Evolutionary conservation across 2,888 invertebrate species (phyloP), one percentile per base, ranked within the genome.

Genomic region (Microctonus aethiopoides): DNA sequence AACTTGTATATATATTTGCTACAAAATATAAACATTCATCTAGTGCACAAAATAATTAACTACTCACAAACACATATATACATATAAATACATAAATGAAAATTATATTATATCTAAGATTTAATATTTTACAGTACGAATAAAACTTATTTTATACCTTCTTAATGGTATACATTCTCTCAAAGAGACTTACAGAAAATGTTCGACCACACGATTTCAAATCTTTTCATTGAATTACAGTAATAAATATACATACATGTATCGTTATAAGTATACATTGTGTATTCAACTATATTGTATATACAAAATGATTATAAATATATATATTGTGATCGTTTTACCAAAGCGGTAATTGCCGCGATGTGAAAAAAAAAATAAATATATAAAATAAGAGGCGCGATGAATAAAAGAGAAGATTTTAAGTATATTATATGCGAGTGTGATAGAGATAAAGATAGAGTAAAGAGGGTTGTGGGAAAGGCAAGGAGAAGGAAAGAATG

Each of bases 401-500:
- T 52, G 26, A 26, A 51, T 26, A 52, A 39, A 60, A n/a, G 54
- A 32, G 20, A 61, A 64, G 67, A 67, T 39, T 16, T 13, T 34
- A 46, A 32, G 20, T 13, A 13, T 2, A 36, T 34, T 16, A 5
- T n/a, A 13, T 16, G n/a, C n/a, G 20, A 46, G 46, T 7, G 20
- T 2, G 46, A 70, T 34, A 51, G 22, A 51, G 46, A 56, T 51
- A 52, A 29, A 29, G 29, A 24, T 5, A 39, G n/a, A 5, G 41
- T 5, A 39, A 24, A 5, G 41, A 36, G 36, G 39, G 11, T 7
- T 7, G 26, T 20, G 10, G 51, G 67, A 61, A 60, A 36, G 69
- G 67, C 72, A 74, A 29, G 68, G 56, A 60, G 29, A 22, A 20
- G 41, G 22, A 34, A 51, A 56, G 41, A 46, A 62, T 54, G 36